A percentile compares a stretch with the other conserved stretches of the same genome.
phyloP scores from a whole-genome alignment of 2,113 vertebrate species.

The Cephalopterus ornatus region DNA sequence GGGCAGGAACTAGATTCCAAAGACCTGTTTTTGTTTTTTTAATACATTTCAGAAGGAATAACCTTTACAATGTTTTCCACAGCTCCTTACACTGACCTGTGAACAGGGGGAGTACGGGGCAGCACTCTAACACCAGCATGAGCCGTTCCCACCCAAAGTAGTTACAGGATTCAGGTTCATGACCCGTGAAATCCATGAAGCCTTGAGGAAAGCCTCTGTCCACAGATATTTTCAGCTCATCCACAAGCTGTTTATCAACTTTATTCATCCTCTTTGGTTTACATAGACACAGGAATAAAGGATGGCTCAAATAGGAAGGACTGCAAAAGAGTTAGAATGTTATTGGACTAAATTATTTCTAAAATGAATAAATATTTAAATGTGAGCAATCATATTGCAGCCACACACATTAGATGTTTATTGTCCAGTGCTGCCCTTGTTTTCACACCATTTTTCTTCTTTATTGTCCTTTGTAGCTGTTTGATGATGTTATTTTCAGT shows the following conservation, averaged over 20 bases:
- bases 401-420: not conserved
- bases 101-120: not conserved
- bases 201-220: not conserved
- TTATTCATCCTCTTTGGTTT: not conserved
- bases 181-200: not conserved
- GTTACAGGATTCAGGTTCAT: not conserved
- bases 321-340: not conserved
- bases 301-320: not conserved
- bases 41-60: not conserved
- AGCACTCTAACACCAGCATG: not conserved
- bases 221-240: not conserved
- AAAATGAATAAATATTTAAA: constrained; percentile 54
- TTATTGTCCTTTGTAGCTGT: not conserved
- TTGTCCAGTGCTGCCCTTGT: constrained; percentile 7
- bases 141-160: not conserved
- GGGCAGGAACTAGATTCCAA: not conserved
- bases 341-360: not conserved
- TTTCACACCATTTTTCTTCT: constrained; percentile 41
- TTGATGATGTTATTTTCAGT: constrained; percentile 19
- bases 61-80: not conserved
- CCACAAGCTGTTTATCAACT: not conserved
- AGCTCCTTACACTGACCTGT: not conserved
- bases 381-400: not conserved
- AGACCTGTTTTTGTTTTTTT: not conserved
- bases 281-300: not conserved